These are phyloP conservation scores for Polia nebulosa DNA, from an alignment of 2,888 invertebrate species.

Conservation along the genomic window DNA sequence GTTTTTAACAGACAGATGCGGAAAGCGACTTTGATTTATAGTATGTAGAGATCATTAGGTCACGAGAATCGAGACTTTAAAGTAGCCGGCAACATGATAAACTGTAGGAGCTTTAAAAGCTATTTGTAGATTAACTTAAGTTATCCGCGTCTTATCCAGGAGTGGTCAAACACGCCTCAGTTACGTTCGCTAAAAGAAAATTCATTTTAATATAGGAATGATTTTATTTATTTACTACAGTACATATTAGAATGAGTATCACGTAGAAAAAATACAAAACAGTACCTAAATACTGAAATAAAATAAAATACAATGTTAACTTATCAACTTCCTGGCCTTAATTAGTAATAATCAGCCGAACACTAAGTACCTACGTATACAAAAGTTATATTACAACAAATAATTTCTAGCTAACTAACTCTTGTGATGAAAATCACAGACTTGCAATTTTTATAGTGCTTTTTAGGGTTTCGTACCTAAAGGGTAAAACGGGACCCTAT, in stretches of 20 bases:
- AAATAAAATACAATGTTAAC: slow-evolving; percentile 28
- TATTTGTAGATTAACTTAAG: slow-evolving; percentile 15
- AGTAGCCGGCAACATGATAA: too few species aligned
- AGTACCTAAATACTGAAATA: slow-evolving; percentile 10
- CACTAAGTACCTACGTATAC: slow-evolving; percentile 27
- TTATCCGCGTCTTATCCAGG: neutral
- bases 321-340: slow-evolving; percentile 27
- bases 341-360: slow-evolving; percentile 9
- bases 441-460: slow-evolving; percentile 19
- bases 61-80: too few species aligned
- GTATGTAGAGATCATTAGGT: too few species aligned
- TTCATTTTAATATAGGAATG: slow-evolving; percentile 61
- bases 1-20: too few species aligned
- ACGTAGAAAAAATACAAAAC: slow-evolving; percentile 38
- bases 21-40: too few species aligned
- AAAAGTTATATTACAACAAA: slow-evolving; percentile 22
- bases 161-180: neutral
- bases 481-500: too few species aligned
- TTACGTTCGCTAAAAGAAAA: neutral
- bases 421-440: slow-evolving; percentile 51
- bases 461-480: too few species aligned
- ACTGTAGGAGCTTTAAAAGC: slow-evolving; percentile 22
- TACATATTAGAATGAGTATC: slow-evolving; percentile 43
- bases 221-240: slow-evolving; percentile 59
- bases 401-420: slow-evolving; percentile 32